These are phyloP conservation scores for Rhadina sibilatrix DNA, from an alignment of 2,113 vertebrate species.

Conservation along the genomic window DNA sequence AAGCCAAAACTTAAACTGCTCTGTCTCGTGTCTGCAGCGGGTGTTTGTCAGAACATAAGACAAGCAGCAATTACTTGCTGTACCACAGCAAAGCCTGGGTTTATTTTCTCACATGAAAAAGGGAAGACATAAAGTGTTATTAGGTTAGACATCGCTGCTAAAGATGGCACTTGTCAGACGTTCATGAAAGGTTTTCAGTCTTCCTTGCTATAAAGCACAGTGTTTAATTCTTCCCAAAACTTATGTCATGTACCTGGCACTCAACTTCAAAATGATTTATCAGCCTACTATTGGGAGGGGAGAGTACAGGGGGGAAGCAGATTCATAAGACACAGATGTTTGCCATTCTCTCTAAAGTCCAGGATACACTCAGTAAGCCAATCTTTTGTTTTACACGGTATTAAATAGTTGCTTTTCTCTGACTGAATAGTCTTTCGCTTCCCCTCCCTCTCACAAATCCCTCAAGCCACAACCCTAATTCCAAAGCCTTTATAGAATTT, in stretches of 20 bases:
- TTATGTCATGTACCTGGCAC: constrained; percentile 23
- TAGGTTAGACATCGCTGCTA: background rate
- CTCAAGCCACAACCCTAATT: background rate
- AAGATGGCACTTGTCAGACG: background rate
- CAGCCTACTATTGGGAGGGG: background rate
- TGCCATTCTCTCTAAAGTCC: background rate
- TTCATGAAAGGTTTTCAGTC: background rate
- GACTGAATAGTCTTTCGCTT: background rate
- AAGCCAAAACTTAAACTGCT: constrained; percentile 53
- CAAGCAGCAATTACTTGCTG: background rate
- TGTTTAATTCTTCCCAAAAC: constrained; percentile 19
- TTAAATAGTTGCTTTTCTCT: background rate
- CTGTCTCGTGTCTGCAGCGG: constrained; percentile 38
- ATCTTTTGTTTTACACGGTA: background rate
- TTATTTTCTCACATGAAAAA: background rate
- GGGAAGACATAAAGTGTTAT: background rate
- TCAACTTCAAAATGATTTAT: background rate
- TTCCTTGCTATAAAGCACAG: background rate
- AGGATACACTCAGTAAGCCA: background rate
- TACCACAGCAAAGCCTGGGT: background rate
- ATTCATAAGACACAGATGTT: background rate
- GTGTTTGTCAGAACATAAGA: constrained; percentile 6
- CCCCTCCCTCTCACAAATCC: background rate
- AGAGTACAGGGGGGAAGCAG: background rate
- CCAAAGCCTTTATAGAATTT: background rate